Percentiles rank a stretch among this genome's conserved stretches.
Evolutionary conservation across 2,888 invertebrate genomes (phyloP).

Genomic region (Deroplatys truncata): DNA sequence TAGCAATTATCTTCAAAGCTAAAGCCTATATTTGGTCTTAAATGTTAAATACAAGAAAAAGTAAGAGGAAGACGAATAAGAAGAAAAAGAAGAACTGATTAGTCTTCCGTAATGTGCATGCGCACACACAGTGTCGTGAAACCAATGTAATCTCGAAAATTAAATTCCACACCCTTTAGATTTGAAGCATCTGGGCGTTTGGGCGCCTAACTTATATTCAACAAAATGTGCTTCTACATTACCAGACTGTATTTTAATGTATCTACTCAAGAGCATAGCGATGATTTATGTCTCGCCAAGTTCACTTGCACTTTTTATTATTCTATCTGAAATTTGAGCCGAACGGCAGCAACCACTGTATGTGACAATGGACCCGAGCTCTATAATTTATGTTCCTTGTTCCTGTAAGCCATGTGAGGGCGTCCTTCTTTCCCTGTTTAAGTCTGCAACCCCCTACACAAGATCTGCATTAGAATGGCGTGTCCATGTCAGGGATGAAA

Average conservation of each 20-base stretch:
- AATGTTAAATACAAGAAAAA: too few relatives aligned
- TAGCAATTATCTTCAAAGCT: too few relatives aligned
- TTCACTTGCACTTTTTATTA: not conserved
- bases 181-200: too few relatives aligned
- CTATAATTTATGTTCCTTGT: not conserved
- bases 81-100: too few relatives aligned
- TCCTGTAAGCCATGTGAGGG: not conserved
- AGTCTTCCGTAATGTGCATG: too few relatives aligned
- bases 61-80: too few relatives aligned
- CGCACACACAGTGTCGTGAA: too few relatives aligned
- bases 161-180: too few relatives aligned
- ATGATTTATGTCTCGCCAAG: not conserved
- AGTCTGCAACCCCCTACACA: not conserved
- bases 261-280: not conserved
- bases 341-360: not conserved
- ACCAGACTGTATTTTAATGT: not conserved
- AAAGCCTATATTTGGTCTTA: too few relatives aligned
- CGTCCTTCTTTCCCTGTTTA: not conserved
- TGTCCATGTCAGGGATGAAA: not conserved
- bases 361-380: not conserved
- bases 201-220: too few relatives aligned
- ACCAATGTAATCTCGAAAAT: too few relatives aligned
- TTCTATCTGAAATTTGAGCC: not conserved
- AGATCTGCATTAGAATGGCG: not conserved
- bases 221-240: too few relatives aligned